A percentile compares a stretch with the other conserved stretches of the same genome.
phyloP scores from a whole-genome alignment of 2,797 vertebrate species.

The Prionace glauca region DNA sequence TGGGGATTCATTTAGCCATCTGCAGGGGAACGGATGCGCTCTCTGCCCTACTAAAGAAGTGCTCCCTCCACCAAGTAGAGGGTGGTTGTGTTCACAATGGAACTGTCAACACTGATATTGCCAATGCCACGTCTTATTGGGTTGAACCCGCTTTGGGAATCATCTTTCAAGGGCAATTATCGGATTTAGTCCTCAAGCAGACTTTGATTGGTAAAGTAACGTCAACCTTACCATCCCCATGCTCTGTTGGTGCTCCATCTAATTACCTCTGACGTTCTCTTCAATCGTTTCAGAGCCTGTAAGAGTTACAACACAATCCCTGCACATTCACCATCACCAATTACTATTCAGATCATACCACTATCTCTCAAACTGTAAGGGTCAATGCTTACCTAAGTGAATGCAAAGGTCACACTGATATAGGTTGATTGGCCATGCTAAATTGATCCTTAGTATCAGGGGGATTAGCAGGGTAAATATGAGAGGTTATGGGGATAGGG shows the following conservation, averaged over 20 bases:
- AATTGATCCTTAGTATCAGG: too few relatives aligned
- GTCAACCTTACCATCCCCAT: neutral
- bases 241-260: neutral
- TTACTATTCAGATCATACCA: neutral
- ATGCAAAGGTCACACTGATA: too few relatives aligned
- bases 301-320: neutral
- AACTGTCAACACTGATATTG: too few relatives aligned
- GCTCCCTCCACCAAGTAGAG: too few relatives aligned
- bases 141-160: neutral
- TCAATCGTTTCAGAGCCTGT: neutral
- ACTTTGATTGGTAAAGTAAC: neutral
- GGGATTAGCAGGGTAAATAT: too few relatives aligned
- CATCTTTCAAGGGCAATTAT: neutral
- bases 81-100: too few relatives aligned
- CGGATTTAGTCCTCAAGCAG: neutral
- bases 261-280: neutral
- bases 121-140: neutral
- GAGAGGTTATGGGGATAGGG: too few relatives aligned
- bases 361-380: neutral
- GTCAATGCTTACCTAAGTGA: neutral
- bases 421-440: too few relatives aligned
- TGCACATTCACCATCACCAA: neutral
- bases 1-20: too few relatives aligned
- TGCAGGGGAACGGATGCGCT: too few relatives aligned
- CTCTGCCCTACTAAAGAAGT: too few relatives aligned